phyloP scores from a whole-genome alignment of 2,888 invertebrate species.

The Lamellibrachia satsuma region DNA sequence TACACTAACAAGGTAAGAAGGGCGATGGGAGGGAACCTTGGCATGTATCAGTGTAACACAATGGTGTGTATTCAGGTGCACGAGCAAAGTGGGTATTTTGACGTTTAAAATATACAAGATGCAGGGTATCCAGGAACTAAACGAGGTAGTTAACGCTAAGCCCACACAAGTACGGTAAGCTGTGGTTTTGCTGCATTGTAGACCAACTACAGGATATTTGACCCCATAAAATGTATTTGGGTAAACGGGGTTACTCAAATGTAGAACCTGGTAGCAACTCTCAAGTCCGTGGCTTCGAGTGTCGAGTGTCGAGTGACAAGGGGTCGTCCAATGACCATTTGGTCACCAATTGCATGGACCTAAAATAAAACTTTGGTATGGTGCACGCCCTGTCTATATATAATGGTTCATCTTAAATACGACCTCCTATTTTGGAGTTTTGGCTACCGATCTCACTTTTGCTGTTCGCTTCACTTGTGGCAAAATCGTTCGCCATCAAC shows the following conservation, averaged over 20 bases:
- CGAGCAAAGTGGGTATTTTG: not conserved
- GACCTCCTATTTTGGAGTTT: not conserved
- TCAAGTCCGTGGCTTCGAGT: not conserved
- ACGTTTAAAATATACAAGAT: not conserved
- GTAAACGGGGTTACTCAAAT: no score
- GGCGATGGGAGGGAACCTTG: not conserved
- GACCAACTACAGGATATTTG: not conserved
- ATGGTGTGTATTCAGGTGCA: not conserved
- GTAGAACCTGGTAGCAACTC: not conserved
- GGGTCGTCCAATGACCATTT: not conserved
- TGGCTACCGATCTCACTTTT: not conserved
- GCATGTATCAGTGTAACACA: not conserved
- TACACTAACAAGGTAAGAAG: conserved; percentile 39
- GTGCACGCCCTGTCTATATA: not conserved
- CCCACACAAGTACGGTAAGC: not conserved
- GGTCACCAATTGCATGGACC: not conserved
- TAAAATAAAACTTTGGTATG: not conserved
- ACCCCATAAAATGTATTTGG: no score
- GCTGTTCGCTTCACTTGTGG: not conserved
- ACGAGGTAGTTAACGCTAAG: not conserved
- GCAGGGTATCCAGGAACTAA: not conserved
- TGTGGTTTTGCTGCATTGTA: not conserved
- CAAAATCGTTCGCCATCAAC: not conserved
- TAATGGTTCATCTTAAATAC: not conserved
- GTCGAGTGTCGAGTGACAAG: not conserved